Base-by-base conservation (phyloP, 2,797 vertebrate species). In the Ptychobarbus kaznakovi region DNA sequence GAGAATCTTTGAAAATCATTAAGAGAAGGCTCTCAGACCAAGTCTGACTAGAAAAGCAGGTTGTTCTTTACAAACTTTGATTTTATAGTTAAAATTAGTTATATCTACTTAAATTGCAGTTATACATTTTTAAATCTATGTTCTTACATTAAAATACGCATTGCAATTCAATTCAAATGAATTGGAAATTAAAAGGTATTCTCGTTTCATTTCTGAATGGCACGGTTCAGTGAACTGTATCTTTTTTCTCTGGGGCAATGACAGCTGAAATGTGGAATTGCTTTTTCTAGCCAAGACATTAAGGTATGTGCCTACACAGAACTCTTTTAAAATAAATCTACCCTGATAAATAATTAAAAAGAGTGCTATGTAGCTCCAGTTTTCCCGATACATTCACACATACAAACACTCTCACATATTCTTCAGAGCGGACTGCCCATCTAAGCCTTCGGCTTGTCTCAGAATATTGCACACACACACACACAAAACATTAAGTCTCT, bases 401-500 rank as follows among this genome's bases (percentile, higher is more conserved):
- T 20, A 76, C 74, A 78, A 74, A 77, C 68, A 76, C 51, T 77
- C 63, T 72, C 44, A 66, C 75, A 53, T 65, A 63, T 46, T 16
- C 28, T 40, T 32, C 70, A 74, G 28, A 72, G n/a, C 56, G 2
- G 25, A 18, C 13, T 81, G 28, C 44, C 28, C 25, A 66, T 80
- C 61, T 79, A 46, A 79, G 77, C 40, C 58, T 44, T 49, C 63
- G 66, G 61, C 78, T 49, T 22, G 42, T 49, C 25, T 66, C 11
- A 35, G 78, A 63, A 35, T 13, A 22, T 35, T 66, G 32, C 42
- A 81, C 65, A 53, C 79, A 66, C 82, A 77, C 70, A 74, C n/a
- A 35, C 63, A 38, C 42, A 18, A 0, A 32, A 58, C 66, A 42
- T 81, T 73, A 53, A 75, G 89, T 87, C 90, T 88, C 91, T 91